Evolutionary conservation across 2,888 invertebrate species (phyloP).

Genomic region (Acleris sparsana): DNA sequence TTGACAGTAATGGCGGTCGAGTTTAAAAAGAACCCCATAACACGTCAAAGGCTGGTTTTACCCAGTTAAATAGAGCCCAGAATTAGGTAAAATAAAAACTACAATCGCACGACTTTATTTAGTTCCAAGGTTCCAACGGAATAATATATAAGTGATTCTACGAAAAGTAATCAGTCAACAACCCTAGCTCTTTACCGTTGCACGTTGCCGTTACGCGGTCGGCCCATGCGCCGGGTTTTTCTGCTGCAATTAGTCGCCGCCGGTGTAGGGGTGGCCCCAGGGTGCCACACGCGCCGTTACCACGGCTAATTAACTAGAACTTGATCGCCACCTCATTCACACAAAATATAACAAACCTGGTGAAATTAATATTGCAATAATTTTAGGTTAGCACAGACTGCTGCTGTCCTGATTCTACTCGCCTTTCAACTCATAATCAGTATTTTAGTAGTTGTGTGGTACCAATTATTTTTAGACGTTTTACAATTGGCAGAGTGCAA

Average conservation of each 20-base stretch:
- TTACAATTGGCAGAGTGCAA: too few relatives aligned
- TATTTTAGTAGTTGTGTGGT: too few relatives aligned
- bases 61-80: too few relatives aligned
- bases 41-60: too few relatives aligned
- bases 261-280: constrained; percentile 22
- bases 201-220: constrained; percentile 11
- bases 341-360: neutral
- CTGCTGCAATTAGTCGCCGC: constrained; percentile 26
- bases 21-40: too few relatives aligned
- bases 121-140: neutral
- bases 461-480: too few relatives aligned
- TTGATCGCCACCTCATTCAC: constrained; percentile 14
- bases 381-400: neutral
- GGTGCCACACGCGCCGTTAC: constrained; percentile 24
- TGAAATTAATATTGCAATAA: constrained; percentile 6
- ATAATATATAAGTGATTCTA: neutral
- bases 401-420: neutral
- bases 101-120: too few relatives aligned
- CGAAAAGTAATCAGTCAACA: neutral
- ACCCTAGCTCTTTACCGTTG: constrained; percentile 1
- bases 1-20: too few relatives aligned
- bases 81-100: too few relatives aligned
- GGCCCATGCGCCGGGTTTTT: constrained; percentile 22
- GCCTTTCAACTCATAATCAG: too few relatives aligned
- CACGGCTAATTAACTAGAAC: constrained; percentile 23